These are phyloP conservation scores for Eulemur macaco DNA, from an alignment of 2,113 vertebrate genomes.

Conservation along the genomic window DNA sequence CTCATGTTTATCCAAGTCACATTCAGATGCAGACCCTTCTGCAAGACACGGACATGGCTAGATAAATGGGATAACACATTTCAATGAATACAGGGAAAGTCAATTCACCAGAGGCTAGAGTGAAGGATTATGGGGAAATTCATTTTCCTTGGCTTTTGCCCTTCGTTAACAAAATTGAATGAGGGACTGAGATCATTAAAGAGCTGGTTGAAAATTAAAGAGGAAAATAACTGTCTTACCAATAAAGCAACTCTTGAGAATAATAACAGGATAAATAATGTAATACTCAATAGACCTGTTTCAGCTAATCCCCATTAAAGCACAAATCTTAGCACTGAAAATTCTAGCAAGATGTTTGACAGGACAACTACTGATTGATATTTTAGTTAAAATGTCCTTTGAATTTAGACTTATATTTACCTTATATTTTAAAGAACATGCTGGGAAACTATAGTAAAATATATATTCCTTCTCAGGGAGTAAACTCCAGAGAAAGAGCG, in stretches of 20 bases:
- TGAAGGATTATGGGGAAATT: conserved; percentile 46
- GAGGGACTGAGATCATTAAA: conserved; percentile 58
- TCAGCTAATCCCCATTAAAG: conserved; percentile 27
- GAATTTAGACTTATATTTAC: background rate
- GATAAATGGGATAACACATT: conserved; percentile 46
- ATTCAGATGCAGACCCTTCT: conserved; percentile 20
- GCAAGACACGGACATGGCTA: conserved; percentile 51
- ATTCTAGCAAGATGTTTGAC: background rate
- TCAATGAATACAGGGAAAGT: conserved; percentile 34
- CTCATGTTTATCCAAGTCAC: conserved; percentile 57
- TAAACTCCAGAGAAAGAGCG: background rate
- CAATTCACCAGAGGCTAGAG: conserved; percentile 53
- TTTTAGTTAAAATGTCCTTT: background rate
- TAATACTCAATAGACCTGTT: conserved; percentile 15
- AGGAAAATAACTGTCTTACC: background rate
- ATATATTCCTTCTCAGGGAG: background rate
- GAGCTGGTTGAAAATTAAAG: conserved; percentile 40
- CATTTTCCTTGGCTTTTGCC: conserved; percentile 46
- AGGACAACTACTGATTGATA: background rate
- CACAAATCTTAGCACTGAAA: background rate
- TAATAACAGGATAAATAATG: conserved; percentile 53
- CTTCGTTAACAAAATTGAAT: conserved; percentile 57
- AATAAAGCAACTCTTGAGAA: conserved; percentile 52
- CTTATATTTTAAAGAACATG: background rate
- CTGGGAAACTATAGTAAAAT: background rate